phyloP scores from a whole-genome alignment of 1,140 invertebrate genomes.

The Zophobas morio region DNA sequence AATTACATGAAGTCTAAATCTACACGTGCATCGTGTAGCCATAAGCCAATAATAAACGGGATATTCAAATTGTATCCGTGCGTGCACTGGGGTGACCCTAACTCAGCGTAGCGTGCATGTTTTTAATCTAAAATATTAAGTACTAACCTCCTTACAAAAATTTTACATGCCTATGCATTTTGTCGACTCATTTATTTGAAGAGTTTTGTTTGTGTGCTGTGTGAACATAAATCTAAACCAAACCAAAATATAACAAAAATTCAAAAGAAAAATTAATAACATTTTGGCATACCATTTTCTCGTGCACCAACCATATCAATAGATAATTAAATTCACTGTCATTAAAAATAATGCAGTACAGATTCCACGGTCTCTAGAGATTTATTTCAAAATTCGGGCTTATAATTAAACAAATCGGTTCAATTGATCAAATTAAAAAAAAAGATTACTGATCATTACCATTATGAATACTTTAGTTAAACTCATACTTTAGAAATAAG shows the following conservation, averaged over 20 bases:
- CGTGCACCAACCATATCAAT: constrained; percentile 16
- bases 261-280: neutral
- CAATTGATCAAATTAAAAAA: neutral
- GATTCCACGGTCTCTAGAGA: no score
- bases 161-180: constrained; percentile 39
- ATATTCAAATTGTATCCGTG: constrained; percentile 49
- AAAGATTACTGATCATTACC: neutral
- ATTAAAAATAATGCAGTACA: neutral
- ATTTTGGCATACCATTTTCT: constrained; percentile 5
- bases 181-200: constrained; percentile 22
- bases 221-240: constrained; percentile 41
- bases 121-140: constrained; percentile 38
- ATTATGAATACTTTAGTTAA: no score
- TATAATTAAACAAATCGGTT: neutral
- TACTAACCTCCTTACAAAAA: constrained; percentile 37
- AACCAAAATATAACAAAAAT: constrained; percentile 32
- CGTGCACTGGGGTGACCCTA: constrained; percentile 49
- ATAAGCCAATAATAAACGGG: constrained; percentile 48
- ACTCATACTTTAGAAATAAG: no score
- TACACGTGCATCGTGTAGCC: constrained; percentile 48
- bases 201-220: constrained; percentile 45
- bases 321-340: neutral
- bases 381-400: neutral
- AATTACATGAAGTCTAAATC: constrained; percentile 44
- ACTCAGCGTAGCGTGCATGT: constrained; percentile 45